Conservation (phyloP, 2,888 invertebrate genomes). For the Amorpha juglandis region DNA sequence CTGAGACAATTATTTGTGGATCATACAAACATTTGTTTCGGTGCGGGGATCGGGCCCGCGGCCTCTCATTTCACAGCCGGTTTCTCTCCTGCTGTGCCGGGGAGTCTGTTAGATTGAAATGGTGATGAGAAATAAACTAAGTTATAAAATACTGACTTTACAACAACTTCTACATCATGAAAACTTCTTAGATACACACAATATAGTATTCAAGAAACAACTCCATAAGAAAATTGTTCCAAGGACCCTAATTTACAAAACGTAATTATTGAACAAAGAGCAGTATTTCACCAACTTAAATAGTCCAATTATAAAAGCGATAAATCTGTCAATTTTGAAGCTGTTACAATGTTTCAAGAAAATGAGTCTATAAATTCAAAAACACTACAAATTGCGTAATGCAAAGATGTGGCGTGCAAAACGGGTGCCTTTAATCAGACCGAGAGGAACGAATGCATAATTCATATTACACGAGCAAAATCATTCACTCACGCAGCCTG, state of each 20-base stretch:
- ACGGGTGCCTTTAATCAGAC: slow-evolving; percentile 39
- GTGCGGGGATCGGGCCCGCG: too few species aligned
- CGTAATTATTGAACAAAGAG: neutral
- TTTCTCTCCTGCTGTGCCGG: too few species aligned
- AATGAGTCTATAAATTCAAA: slow-evolving; percentile 42
- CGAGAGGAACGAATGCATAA: slow-evolving; percentile 38
- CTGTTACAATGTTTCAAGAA: slow-evolving; percentile 20
- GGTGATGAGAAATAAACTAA: too few species aligned
- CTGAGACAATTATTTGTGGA: too few species aligned
- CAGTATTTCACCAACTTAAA: neutral
- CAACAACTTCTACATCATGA: too few species aligned
- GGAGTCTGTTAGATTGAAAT: too few species aligned
- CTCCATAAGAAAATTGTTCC: neutral
- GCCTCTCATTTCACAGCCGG: too few species aligned
- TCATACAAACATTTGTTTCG: too few species aligned
- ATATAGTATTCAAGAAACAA: too few species aligned
- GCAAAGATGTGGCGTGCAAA: slow-evolving; percentile 34
- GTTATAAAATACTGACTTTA: too few species aligned
- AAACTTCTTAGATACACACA: too few species aligned
- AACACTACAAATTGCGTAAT: slow-evolving; percentile 38
- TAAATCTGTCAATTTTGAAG: neutral
- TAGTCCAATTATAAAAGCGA: slow-evolving; percentile 1
- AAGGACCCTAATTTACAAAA: neutral
- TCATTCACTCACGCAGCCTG: slow-evolving; percentile 42
- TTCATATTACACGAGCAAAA: slow-evolving; percentile 42